These are phyloP conservation scores for Morpho helenor DNA, from an alignment of 2,888 invertebrate genomes.

Conservation along the genomic window DNA sequence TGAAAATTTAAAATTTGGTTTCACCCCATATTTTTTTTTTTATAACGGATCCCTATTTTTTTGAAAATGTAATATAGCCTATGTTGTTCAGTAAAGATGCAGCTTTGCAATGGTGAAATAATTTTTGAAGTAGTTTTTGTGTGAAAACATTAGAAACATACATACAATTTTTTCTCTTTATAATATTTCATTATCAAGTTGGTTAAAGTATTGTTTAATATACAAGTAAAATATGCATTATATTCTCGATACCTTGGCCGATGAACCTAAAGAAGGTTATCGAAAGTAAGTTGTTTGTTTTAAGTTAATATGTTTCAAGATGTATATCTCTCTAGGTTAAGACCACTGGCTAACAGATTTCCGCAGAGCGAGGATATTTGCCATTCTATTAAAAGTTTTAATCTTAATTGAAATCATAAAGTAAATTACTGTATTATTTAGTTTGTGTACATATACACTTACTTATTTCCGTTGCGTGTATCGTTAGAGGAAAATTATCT, in stretches of 20 bases:
- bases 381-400: slow-evolving; percentile 19
- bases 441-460: slow-evolving; percentile 16
- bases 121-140: too few species aligned
- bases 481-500: not conserved
- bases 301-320: slow-evolving; percentile 40
- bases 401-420: slow-evolving; percentile 28
- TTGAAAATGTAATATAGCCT: too few species aligned
- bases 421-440: slow-evolving; percentile 19
- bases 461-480: slow-evolving; percentile 14
- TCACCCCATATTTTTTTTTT: too few species aligned
- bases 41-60: too few species aligned
- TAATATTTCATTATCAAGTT: too few species aligned
- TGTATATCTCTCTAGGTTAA: slow-evolving; percentile 66
- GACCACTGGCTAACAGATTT: slow-evolving; percentile 34
- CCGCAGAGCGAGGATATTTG: slow-evolving; percentile 21
- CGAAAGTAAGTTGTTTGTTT: slow-evolving; percentile 41
- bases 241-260: slow-evolving; percentile 39
- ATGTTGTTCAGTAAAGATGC: too few species aligned
- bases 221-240: not conserved
- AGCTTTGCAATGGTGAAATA: too few species aligned
- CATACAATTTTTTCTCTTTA: too few species aligned
- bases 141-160: too few species aligned
- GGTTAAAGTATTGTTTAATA: too few species aligned
- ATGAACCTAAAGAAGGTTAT: slow-evolving; percentile 50
- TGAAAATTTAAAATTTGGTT: too few species aligned